Evolutionary conservation across 2,888 invertebrate genomes (phyloP), one percentile per base, ranked within the genome.

Genomic region (Caenorhabditis sp.): DNA sequence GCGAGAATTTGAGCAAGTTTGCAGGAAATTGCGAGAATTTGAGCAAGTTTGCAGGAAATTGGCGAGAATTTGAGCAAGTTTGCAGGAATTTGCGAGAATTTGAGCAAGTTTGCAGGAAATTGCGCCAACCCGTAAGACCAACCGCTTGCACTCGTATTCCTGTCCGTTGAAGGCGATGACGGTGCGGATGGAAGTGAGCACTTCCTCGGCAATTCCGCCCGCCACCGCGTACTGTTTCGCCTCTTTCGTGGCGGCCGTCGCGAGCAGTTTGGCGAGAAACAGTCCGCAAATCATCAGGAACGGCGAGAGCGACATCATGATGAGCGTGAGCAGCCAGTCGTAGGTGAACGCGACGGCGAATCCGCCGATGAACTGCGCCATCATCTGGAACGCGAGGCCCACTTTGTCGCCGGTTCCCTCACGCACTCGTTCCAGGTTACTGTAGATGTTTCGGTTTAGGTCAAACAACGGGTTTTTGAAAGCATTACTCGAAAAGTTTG

Each of bases 401-500:
- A 87, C 68, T 55, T 87, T 87, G 76, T 88, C 88, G 9, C 88
- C 88, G n/a, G 85, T 86, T 17, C 88, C 88, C 55, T 88, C 88
- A 37, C 85, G 83, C 6, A 88, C 81, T 39, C 88, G 65, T 50
- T 87, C 88, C 52, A 89, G 72, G 43, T 89, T 87, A 59, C 87
- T 87, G 72, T 52, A 83, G 72, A 20, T 39, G n/a, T n/a, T n/a
- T 11, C 6, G 17, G n/a, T 30, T 41, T 20, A 35, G 20, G 26
- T 55, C 6, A 9, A 20, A 43, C 17, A 39, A n/a, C n/a, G n/a
- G n/a, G n/a, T n/a, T 43, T 5, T 22, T 15, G n/a, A 15, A 35
- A 9, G 35, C 4, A 35, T 86, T 87, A 91, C 91, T 91, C 91
- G n/a, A 91, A 90, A 13, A 91, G 85, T 80, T 91, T 90, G 3